Percentiles rank a stretch among this genome's conserved stretches.
These are phyloP conservation scores for Himalopsyche kuldschensis DNA, from an alignment of 2,888 invertebrate genomes.

Conservation along the genomic window DNA sequence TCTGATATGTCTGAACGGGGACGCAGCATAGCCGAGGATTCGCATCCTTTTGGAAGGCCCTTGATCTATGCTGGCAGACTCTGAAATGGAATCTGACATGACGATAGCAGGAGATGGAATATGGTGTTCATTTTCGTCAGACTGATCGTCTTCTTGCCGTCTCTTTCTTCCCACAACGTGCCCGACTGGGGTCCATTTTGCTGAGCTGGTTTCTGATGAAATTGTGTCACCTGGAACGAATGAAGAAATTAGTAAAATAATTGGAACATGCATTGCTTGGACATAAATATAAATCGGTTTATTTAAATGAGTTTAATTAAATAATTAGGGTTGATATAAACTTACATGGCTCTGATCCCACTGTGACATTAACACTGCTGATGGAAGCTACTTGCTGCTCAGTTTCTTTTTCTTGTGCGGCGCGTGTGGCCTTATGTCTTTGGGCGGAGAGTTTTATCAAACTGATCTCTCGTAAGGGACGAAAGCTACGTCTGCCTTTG, in stretches of 20 bases:
- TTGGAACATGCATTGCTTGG: too few species aligned
- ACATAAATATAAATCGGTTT: too few species aligned
- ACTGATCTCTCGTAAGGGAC: slow-evolving; percentile 47
- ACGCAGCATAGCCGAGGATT: slow-evolving; percentile 48
- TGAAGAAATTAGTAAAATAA: background rate
- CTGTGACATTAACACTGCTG: slow-evolving; percentile 36
- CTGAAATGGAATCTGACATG: background rate
- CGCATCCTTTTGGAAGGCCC: slow-evolving; percentile 47
- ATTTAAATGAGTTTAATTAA: background rate
- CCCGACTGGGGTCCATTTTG: slow-evolving; percentile 46
- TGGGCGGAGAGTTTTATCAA: slow-evolving; percentile 35
- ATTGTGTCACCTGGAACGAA: slow-evolving; percentile 20
- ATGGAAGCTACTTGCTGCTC: slow-evolving; percentile 16
- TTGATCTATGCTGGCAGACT: slow-evolving; percentile 18
- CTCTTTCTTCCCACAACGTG: slow-evolving; percentile 57
- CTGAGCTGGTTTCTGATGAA: slow-evolving; percentile 20
- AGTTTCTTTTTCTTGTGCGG: background rate
- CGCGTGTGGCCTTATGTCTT: slow-evolving; percentile 5
- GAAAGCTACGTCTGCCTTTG: slow-evolving; percentile 52
- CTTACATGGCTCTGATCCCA: slow-evolving; percentile 30
- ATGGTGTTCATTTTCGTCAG: background rate
- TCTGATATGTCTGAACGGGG: slow-evolving; percentile 39
- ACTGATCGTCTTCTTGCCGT: slow-evolving; percentile 45
- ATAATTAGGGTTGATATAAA: background rate
- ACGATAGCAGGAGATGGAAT: slow-evolving; percentile 19